Conservation (phyloP, 2,888 invertebrate species). For the Erebia epiphron region DNA sequence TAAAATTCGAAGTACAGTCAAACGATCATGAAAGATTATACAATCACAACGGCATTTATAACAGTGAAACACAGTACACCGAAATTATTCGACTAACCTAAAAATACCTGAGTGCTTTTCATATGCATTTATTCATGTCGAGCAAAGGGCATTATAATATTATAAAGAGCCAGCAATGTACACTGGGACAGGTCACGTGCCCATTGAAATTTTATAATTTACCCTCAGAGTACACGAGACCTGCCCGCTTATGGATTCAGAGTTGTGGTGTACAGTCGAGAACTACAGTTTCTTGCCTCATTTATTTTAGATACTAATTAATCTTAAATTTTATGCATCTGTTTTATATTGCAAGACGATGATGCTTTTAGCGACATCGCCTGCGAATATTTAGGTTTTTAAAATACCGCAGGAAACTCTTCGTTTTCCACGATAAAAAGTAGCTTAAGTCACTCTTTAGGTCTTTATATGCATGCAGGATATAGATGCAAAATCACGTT, state of each 20-base stretch:
- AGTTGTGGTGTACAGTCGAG: conserved; percentile 44
- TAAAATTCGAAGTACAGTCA: neutral
- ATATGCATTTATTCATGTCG: conserved; percentile 19
- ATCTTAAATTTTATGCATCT: too few species aligned
- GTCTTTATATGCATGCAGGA: too few species aligned
- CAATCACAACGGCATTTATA: conserved; percentile 9
- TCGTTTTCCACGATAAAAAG: too few species aligned
- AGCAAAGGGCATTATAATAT: conserved; percentile 1
- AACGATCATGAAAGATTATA: neutral
- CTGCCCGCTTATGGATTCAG: conserved; percentile 45
- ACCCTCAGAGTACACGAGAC: conserved; percentile 57
- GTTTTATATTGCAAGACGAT: too few species aligned
- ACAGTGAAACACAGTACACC: neutral
- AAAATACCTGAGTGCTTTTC: neutral
- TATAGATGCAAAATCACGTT: too few species aligned
- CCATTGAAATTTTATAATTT: conserved; percentile 44
- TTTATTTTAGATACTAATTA: too few species aligned
- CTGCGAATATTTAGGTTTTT: too few species aligned
- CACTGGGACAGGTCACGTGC: conserved; percentile 46
- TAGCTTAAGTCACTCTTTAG: too few species aligned
- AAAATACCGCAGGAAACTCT: too few species aligned
- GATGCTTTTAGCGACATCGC: too few species aligned
- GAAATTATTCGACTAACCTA: conserved; percentile 20
- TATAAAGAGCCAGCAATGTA: conserved; percentile 32
- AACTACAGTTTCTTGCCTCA: conserved; percentile 25